Percentiles rank a stretch among this genome's conserved stretches.
Evolutionary conservation across 1,140 invertebrate genomes (phyloP).

Genomic region (Drosophila nannoptera): DNA sequence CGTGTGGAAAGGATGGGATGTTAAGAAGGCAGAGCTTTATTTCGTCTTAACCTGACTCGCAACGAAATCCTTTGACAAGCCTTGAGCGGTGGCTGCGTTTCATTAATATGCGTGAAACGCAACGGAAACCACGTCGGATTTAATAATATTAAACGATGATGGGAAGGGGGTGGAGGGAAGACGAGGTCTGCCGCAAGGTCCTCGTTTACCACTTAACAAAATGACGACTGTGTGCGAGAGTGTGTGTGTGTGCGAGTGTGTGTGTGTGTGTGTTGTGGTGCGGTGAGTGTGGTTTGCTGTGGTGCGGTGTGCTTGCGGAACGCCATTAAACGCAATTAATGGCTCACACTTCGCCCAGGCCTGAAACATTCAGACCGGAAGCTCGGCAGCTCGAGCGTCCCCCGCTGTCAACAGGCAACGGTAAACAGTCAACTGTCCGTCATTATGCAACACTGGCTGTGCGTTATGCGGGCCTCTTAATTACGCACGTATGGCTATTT

Average conservation of each 20-base stretch:
- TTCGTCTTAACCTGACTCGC: background rate
- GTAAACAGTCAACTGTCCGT: conserved; percentile 13
- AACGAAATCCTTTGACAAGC: conserved; percentile 4
- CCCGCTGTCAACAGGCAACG: conserved; percentile 13
- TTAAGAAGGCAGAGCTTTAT: background rate
- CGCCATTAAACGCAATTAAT: conserved; percentile 48
- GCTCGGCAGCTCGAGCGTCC: background rate
- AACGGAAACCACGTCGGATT: conserved; percentile 23
- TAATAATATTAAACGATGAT: conserved; percentile 38
- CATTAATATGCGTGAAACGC: conserved; percentile 16
- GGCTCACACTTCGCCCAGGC: conserved; percentile 28
- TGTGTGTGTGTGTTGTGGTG: background rate
- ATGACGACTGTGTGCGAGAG: conserved; percentile 14
- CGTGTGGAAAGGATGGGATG: conserved; percentile 27
- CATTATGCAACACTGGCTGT: conserved; percentile 43
- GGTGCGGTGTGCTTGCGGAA: conserved; percentile 27
- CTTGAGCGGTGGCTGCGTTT: conserved; percentile 6
- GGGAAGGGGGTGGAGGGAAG: background rate
- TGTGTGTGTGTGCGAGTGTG: conserved; percentile 1
- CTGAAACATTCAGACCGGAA: conserved; percentile 22
- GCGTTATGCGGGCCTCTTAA: conserved; percentile 49
- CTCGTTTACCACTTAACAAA: conserved; percentile 38
- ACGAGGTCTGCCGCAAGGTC: conserved; percentile 23
- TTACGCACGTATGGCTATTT: conserved; percentile 73
- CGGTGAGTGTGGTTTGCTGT: background rate